Base-by-base conservation (phyloP, 2,888 invertebrate species). In the Lasioglossum malachurum region DNA sequence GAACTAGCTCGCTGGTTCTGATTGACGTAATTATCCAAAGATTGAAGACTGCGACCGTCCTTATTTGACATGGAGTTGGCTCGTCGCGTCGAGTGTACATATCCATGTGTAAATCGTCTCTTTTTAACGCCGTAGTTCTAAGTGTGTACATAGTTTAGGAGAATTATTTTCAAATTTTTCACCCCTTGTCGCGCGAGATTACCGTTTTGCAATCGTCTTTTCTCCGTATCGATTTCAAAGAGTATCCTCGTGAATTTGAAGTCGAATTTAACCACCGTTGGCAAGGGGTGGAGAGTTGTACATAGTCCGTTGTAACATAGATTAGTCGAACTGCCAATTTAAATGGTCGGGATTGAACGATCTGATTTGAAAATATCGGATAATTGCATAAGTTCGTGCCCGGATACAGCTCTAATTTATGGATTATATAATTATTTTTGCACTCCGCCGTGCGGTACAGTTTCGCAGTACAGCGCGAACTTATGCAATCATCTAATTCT, bases 311-410 rank as follows among this genome's bases (percentile, higher is more conserved):
- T 53, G 57, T n/a, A 57, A 57, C 1, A 16, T 67, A 72, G 4
- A 10, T 4, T 19, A 35, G 23, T 60, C 60, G 75, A 74, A 80
- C 57, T 69, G 74, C 57, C 60, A 53, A 75, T 53, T 46, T 19
- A 67, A 10, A 57, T 8, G 35, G 41, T 31, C 31, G 74, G 35
- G 49, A 49, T 27, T 73, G 41, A 78, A 44, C 16, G 78, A 38
- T 31, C 38, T 53, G 80, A 57, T 73, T 71, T 53, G 75, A 74
- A 81, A 60, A 77, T 4, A 16, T 12, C 7, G 7, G 41, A 41
- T 41, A 41, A 10, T 41, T 41, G 41, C 41, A 41, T 10, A 10
- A 41, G 41, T 41, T 41, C 41, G 41, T 41, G 41, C 10, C 41
- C 2, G 12, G 12, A 41, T 41, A 41, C 12, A 41, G 12, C 41